Evolutionary conservation across 2,888 invertebrate species (phyloP), one percentile per base, ranked within the genome.

Genomic region (Conops quadrifasciatus): DNA sequence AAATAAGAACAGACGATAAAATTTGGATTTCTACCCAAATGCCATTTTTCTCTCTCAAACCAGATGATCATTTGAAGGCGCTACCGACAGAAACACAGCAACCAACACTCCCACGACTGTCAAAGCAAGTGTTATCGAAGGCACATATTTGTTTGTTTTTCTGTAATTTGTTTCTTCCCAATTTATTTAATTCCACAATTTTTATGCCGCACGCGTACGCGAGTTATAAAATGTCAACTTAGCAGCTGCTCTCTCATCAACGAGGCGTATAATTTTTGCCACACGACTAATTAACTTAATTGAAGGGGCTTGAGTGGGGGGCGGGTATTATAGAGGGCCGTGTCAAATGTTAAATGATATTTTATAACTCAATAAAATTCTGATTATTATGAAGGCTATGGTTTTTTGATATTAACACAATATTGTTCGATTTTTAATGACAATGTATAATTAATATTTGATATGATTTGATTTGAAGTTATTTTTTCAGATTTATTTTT

Each of bases 251-350:
- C 36, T n/a, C 30, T 21, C 24, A 36, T 43, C 16, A 58, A 43
- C 58, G 68, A 49, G 19, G 60, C 68, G 60, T 62, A 36, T 68
- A 68, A 68, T 62, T 62, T 28, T 47, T 62, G 68, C 47, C 30
- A 30, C 60, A 62, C 62, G 68, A 21, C 36, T 53, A 60, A 60
- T 68, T 68, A 62, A 58, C 24, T 51, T 1, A 47, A 59, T 49
- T 19, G 19, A 24, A 21, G 9, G 62, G 4, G 21, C 11, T n/a
- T 2, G 21, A 19, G 19, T 13, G 45, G 45, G 24, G 2, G 36
- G 11, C 2, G 43, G 2, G 30, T 21, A 43, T 13, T 24, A 24
- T 9, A 5, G 36, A 19, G 21, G 45, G 1, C 21, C 36, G 15
- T 24, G 15, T 13, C 56, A 56, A 56, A 56, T 24, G 15, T 9